Conservation (phyloP, 1,140 invertebrate genomes). For the Diplogasteroides magnus region DNA sequence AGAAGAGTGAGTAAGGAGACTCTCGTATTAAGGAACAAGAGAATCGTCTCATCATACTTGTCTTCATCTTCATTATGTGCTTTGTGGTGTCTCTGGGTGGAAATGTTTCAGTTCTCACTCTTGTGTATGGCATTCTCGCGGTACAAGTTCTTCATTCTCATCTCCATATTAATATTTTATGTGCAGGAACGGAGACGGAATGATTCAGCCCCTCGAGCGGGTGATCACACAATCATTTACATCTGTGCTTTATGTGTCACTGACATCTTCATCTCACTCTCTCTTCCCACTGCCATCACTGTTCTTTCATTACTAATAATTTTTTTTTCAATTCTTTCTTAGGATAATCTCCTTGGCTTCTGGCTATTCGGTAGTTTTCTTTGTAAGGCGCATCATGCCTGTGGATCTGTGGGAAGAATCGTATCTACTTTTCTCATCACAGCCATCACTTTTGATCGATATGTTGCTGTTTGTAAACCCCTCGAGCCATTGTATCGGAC, state of each 20-base stretch:
- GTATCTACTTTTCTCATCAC: conserved; percentile 59
- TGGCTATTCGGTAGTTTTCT: conserved; percentile 53
- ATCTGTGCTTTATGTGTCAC: conserved; percentile 49
- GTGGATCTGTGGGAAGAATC: conserved; percentile 50
- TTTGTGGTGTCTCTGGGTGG: conserved; percentile 54
- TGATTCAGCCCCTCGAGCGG: background rate
- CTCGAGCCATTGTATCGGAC: conserved; percentile 44
- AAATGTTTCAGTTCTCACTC: conserved; percentile 49
- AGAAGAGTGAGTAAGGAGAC: too few species aligned
- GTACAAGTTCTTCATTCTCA: conserved; percentile 14
- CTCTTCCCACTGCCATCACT: conserved; percentile 51
- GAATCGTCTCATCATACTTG: conserved; percentile 46
- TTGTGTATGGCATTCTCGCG: conserved; percentile 45
- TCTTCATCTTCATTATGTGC: conserved; percentile 52
- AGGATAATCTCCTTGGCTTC: conserved; percentile 53
- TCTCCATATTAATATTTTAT: background rate
- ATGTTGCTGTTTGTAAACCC: conserved; percentile 59
- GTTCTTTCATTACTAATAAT: conserved; percentile 20
- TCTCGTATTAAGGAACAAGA: conserved; percentile 49
- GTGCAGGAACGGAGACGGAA: background rate
- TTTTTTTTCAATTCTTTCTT: conserved; percentile 11
- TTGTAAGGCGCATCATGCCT: conserved; percentile 51
- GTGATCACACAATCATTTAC: conserved; percentile 52
- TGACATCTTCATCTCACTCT: conserved; percentile 51
- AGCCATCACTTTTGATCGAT: conserved; percentile 59